Conservation (phyloP, 1,140 invertebrate genomes). For the Orussus abietinus region DNA sequence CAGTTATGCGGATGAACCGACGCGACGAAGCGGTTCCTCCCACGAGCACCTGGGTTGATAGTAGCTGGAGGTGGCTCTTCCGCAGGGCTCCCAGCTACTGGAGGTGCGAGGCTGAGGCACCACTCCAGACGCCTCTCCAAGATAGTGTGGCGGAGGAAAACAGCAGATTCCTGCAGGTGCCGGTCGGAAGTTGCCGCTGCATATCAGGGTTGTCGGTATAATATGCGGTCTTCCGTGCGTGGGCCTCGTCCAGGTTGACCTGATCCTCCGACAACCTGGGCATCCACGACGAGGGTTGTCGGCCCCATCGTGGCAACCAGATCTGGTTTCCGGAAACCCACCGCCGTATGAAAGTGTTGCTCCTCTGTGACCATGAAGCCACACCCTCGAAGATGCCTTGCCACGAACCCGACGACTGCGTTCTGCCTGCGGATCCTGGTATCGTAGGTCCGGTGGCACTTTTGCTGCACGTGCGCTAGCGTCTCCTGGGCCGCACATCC, state of each 20-base stretch:
- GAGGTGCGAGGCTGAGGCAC: slow-evolving; percentile 4
- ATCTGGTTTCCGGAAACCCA: slow-evolving; percentile 12
- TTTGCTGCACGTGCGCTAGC: slow-evolving; percentile 23
- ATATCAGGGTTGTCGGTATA: not conserved
- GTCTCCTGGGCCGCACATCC: slow-evolving; percentile 24
- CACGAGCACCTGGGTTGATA: not conserved
- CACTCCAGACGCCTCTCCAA: slow-evolving; percentile 14
- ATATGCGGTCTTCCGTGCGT: not conserved
- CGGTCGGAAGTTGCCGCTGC: not conserved
- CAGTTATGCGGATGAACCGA: no score
- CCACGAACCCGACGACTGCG: slow-evolving; percentile 12
- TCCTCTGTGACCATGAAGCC: slow-evolving; percentile 8
- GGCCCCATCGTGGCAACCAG: not conserved
- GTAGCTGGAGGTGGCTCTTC: not conserved
- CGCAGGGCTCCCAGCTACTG: not conserved
- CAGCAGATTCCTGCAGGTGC: not conserved
- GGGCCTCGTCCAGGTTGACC: not conserved
- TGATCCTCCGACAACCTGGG: slow-evolving; percentile 4
- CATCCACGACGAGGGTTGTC: slow-evolving; percentile 3
- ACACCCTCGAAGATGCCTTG: not conserved
- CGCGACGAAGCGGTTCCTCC: slow-evolving; percentile 3
- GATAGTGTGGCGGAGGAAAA: slow-evolving; percentile 7
- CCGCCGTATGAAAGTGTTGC: slow-evolving; percentile 4
- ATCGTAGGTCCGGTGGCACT: slow-evolving; percentile 21
- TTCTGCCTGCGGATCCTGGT: slow-evolving; percentile 22